Conservation (phyloP, 2,113 vertebrate genomes). For the Eonycteris spelaea region DNA sequence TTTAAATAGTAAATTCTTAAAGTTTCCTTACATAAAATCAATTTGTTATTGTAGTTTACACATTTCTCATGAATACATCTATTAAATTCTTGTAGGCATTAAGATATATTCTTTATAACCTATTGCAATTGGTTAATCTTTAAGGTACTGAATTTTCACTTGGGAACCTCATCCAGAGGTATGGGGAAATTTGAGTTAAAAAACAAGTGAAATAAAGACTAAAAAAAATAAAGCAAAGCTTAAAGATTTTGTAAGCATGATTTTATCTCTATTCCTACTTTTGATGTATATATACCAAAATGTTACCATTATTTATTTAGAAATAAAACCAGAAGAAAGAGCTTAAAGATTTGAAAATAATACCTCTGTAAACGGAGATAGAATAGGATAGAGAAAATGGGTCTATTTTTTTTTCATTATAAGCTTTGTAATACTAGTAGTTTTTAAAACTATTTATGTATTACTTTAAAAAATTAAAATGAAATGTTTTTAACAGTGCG, state of each 20-base stretch:
- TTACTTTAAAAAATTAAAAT: constrained; percentile 9
- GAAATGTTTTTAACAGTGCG: background rate
- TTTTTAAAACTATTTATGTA: background rate
- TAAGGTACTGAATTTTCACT: constrained; percentile 11
- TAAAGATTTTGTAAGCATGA: background rate
- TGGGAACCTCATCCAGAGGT: background rate
- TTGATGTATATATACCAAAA: background rate
- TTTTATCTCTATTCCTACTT: background rate
- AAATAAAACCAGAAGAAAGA: background rate
- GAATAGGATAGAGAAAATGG: background rate
- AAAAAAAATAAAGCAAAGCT: background rate
- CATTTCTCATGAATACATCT: background rate
- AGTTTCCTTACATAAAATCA: background rate
- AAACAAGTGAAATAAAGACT: background rate
- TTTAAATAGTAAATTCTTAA: background rate
- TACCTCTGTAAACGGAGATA: background rate
- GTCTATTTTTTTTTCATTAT: background rate
- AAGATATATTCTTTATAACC: background rate
- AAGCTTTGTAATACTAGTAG: background rate
- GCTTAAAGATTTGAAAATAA: background rate
- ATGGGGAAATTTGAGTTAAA: background rate
- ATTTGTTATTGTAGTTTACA: background rate
- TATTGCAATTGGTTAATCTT: background rate
- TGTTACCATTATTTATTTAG: background rate
- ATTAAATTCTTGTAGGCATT: background rate